Percentiles rank a stretch among this genome's conserved stretches.
Conservation (phyloP, 1,140 invertebrate genomes). For the Sinella curviseta region DNA sequence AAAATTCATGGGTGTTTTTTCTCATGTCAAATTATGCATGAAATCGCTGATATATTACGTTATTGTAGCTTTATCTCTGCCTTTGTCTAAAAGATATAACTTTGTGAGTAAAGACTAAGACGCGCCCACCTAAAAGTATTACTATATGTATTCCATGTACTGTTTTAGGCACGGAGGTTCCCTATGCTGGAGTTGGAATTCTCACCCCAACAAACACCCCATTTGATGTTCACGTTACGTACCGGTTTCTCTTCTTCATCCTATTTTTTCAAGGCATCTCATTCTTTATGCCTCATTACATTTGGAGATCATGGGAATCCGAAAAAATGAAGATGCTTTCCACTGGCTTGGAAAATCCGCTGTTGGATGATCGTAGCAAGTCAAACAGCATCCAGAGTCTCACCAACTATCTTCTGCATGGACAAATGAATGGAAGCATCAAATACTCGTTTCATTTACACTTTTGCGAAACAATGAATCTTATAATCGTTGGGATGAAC, state of each 20-base stretch:
- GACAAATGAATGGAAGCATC: slow-evolving; percentile 3
- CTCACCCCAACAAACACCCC: neutral
- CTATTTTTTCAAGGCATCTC: slow-evolving; percentile 68
- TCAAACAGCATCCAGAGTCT: neutral
- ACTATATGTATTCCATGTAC: too few relatives aligned
- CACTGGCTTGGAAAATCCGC: neutral
- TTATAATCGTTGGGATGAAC: neutral
- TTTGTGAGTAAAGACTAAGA: too few relatives aligned
- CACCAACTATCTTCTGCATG: neutral
- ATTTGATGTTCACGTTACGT: slow-evolving; percentile 61
- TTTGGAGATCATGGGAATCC: slow-evolving; percentile 57
- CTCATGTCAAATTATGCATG: slow-evolving; percentile 3
- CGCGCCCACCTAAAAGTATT: too few relatives aligned
- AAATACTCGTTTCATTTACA: slow-evolving; percentile 6
- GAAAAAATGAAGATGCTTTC: slow-evolving; percentile 66
- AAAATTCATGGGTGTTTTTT: too few relatives aligned
- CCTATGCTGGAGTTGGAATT: slow-evolving; percentile 7
- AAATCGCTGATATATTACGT: slow-evolving; percentile 53
- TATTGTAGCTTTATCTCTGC: neutral
- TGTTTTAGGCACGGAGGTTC: neutral
- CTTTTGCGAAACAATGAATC: slow-evolving; percentile 7
- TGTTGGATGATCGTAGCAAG: neutral
- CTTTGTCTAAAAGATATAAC: too few relatives aligned
- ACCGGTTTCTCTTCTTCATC: slow-evolving; percentile 87
- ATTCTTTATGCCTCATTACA: slow-evolving; percentile 53